phyloP scores from a whole-genome alignment of 2,797 vertebrate species.

The Ptychadena robeensis region DNA sequence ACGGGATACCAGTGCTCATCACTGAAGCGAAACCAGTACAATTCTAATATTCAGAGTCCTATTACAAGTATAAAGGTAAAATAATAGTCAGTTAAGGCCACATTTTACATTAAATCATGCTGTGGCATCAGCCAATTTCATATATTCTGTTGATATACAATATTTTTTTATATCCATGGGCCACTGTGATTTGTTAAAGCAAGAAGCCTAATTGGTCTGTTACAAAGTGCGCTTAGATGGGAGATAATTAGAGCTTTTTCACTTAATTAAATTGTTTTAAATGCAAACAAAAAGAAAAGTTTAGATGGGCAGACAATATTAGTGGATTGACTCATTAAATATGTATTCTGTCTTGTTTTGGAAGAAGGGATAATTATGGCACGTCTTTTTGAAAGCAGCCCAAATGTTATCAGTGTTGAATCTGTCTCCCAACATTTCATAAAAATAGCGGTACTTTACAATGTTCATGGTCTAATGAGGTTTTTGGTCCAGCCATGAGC shows the following conservation, averaged over 20 bases:
- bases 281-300: background rate
- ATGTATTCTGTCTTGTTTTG: background rate
- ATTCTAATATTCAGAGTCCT: background rate
- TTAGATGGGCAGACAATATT: background rate
- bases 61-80: background rate
- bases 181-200: background rate
- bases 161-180: background rate
- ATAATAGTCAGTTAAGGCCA: background rate
- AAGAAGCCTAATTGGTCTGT: too few relatives aligned
- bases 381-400: background rate
- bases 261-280: too few relatives aligned
- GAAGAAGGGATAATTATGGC: background rate
- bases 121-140: too few relatives aligned
- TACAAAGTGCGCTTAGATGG: background rate
- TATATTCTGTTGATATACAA: too few relatives aligned
- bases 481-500: background rate
- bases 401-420: background rate
- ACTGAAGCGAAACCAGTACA: constrained; percentile 21
- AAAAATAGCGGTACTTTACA: background rate
- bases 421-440: background rate
- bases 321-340: background rate
- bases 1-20: constrained; percentile 7
- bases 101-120: too few relatives aligned
- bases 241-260: background rate
- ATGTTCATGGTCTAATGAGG: background rate